Evolutionary conservation across 2,113 vertebrate genomes (phyloP), one percentile per base, ranked within the genome.

Genomic region (Pelvicachromis taeniatus): DNA sequence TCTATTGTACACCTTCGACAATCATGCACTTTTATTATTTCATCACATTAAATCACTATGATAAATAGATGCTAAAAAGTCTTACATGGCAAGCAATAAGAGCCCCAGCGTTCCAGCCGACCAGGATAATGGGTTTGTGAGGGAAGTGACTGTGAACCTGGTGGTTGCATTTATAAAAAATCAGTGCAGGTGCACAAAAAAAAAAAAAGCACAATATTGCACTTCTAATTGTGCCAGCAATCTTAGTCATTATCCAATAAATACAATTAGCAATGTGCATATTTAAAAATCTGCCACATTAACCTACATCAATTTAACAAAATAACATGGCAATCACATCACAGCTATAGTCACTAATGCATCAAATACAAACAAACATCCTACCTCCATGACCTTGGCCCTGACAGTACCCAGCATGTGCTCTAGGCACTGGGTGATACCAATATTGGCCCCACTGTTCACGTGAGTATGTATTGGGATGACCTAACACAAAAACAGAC

Each of bases 131-230:
- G 3, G 98, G 98, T 87, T 98, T 99, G 93, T 98, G 98, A 2
- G 98, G 98, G 61, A 99, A 99, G 93, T 99, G 98, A 90, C 94
- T 98, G 94, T 99, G 98, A 92, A 99, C 97, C 99, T 99, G 91
- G 1, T 19, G 35, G 14, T 68, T 33, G 70, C 13, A 84, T 68
- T 40, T 1, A 87, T 26, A 50, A 16, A 38, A 90, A 52, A 90
- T 85, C 4, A 91, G 53, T 21, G 80, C 5, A 88, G 4, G n/a
- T 80, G 58, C 35, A 33, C 3, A 11, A 31, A 29, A 50, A 11
- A 23, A 0, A 6, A 75, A 40, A 0, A 48, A 58, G 2, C 40
- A 70, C 31, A 56, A 82, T n/a, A 31, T 75, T 52, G 26, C 45
- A 75, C 19, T 7, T 50, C 42, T 75, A 31, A 16, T 75, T 19